Conservation (phyloP, 2,888 invertebrate species). For the Tolmerus cingulatus region DNA sequence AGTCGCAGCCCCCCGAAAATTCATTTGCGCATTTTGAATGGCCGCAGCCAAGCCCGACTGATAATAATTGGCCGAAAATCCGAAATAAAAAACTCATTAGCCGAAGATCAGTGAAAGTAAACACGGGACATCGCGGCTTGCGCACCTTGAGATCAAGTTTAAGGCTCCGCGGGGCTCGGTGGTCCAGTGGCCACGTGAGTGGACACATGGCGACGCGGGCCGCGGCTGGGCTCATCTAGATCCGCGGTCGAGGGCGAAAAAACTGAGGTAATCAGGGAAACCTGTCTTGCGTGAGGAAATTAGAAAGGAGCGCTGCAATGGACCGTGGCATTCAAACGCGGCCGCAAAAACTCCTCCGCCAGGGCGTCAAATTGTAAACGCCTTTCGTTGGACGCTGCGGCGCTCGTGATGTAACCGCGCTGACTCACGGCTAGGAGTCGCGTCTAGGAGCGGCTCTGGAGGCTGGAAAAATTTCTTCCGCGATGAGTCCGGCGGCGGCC, state of each 20-base stretch:
- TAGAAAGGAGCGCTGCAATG: constrained; percentile 34
- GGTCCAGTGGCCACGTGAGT: background rate
- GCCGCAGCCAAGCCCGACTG: background rate
- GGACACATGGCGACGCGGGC: background rate
- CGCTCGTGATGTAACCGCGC: background rate
- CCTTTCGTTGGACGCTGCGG: background rate
- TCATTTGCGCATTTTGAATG: background rate
- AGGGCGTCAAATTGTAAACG: background rate
- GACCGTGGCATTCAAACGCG: constrained; percentile 26
- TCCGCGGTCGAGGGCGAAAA: background rate
- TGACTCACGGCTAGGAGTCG: background rate
- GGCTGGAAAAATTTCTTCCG: background rate
- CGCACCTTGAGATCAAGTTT: constrained; percentile 17
- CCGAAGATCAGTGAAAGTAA: constrained; percentile 27
- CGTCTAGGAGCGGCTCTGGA: background rate
- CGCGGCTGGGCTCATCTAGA: constrained; percentile 17
- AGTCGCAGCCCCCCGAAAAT: background rate
- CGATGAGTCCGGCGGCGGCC: background rate
- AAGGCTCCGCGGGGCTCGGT: background rate
- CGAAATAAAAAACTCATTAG: constrained; percentile 11
- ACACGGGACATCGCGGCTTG: background rate
- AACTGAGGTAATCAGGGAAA: background rate
- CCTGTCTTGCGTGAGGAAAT: constrained; percentile 13
- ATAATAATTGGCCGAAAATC: background rate
- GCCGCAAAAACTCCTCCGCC: background rate